A percentile compares a stretch with the other conserved stretches of the same genome.
Evolutionary conservation across 2,113 vertebrate genomes (phyloP).

Genomic region (Podarcis cretensis): DNA sequence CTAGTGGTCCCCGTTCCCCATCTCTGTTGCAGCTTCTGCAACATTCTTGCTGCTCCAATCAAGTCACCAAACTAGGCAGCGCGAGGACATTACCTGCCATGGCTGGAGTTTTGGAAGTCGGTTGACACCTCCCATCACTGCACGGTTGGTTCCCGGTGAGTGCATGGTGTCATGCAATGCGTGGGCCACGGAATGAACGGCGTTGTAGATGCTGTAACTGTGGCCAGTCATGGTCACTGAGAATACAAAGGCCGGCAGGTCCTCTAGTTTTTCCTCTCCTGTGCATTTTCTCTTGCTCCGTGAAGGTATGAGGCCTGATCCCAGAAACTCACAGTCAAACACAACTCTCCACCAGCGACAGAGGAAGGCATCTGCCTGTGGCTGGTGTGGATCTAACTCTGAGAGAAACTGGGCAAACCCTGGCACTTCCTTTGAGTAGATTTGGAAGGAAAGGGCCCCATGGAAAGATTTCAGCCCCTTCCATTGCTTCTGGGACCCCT

Average conservation of each 20-base stretch:
- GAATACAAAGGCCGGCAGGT: neutral
- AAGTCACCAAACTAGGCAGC: neutral
- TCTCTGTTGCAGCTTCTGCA: no score
- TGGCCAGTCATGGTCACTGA: neutral
- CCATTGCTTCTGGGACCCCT: no score
- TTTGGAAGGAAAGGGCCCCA: neutral
- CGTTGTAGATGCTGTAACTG: neutral
- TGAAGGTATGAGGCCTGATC: neutral
- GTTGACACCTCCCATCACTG: neutral
- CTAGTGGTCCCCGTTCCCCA: no score
- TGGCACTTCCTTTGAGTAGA: neutral
- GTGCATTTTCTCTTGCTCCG: neutral
- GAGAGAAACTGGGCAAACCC: constrained; percentile 5
- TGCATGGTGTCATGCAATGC: neutral
- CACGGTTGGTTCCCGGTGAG: neutral
- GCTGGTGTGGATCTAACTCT: neutral
- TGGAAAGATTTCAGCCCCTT: neutral
- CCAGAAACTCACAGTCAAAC: neutral
- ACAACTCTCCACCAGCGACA: neutral
- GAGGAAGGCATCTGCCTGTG: constrained; percentile 8
- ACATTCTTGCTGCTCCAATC: neutral
- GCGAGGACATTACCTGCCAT: neutral
- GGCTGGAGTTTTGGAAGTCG: neutral
- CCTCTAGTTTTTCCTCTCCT: neutral
- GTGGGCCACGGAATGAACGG: neutral